Conservation (phyloP, 2,797 vertebrate genomes). For the Serranus cabrilla region DNA sequence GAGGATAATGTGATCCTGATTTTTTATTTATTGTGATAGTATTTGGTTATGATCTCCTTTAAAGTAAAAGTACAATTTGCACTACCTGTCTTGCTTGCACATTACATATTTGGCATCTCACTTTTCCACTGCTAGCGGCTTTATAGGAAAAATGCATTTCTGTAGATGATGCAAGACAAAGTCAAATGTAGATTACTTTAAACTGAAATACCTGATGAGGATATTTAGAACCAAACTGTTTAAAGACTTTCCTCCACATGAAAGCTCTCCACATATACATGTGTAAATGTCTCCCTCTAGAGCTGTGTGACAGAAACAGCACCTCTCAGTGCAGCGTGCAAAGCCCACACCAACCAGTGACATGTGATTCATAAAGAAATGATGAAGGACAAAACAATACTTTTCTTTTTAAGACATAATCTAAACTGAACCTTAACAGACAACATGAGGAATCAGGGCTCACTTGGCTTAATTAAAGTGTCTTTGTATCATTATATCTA, state of each 20-base stretch:
- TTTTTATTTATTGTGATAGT: background rate
- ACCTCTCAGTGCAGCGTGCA: background rate
- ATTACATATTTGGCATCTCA: background rate
- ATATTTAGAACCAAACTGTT: too few relatives aligned
- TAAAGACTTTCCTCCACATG: too few relatives aligned
- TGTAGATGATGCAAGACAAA: background rate
- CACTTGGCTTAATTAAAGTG: too few relatives aligned
- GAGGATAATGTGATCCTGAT: background rate
- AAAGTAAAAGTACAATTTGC: background rate
- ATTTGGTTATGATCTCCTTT: background rate
- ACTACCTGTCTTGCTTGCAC: background rate
- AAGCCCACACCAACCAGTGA: too few relatives aligned
- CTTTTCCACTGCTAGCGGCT: background rate
- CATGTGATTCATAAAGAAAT: too few relatives aligned
- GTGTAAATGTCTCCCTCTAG: constrained; percentile 42
- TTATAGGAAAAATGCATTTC: background rate
- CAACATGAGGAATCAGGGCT: too few relatives aligned
- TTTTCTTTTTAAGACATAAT: too few relatives aligned
- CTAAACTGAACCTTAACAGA: too few relatives aligned
- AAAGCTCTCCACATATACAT: too few relatives aligned
- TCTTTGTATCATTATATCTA: background rate
- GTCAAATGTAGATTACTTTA: background rate
- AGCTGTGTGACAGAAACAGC: constrained; percentile 17
- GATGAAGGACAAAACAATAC: too few relatives aligned
- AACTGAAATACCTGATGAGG: background rate